phyloP scores from a whole-genome alignment of 2,888 invertebrate genomes.

The Xanthia togata region DNA sequence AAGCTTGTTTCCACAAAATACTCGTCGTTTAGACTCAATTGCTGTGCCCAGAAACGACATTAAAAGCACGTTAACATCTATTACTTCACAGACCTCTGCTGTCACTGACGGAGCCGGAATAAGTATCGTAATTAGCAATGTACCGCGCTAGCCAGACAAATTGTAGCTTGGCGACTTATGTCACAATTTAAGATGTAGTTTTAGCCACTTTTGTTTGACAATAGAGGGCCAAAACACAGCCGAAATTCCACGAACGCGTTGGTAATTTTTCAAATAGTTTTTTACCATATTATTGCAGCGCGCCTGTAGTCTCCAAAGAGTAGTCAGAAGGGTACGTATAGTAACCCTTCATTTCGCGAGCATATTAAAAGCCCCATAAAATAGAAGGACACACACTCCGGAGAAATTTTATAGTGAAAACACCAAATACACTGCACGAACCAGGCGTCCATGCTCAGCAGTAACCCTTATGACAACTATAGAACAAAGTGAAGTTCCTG shows the following conservation, averaged over 20 bases:
- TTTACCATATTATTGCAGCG: not conserved
- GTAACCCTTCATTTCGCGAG: not conserved
- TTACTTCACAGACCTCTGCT: slow-evolving; percentile 10
- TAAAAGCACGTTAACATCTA: slow-evolving; percentile 28
- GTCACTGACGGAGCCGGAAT: slow-evolving; percentile 14
- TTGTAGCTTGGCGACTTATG: slow-evolving; percentile 5
- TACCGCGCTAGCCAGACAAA: slow-evolving; percentile 6
- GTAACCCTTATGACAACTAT: not conserved
- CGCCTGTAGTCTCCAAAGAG: not conserved
- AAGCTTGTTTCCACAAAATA: not conserved
- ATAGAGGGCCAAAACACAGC: too few relatives aligned
- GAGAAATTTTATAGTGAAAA: not conserved
- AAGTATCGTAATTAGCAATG: slow-evolving; percentile 39
- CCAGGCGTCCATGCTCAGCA: not conserved
- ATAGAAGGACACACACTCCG: not conserved
- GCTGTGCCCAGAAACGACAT: slow-evolving; percentile 13
- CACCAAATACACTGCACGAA: not conserved
- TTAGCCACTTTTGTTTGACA: not conserved
- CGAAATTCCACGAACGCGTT: not conserved
- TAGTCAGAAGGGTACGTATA: not conserved
- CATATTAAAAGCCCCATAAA: not conserved
- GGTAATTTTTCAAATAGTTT: not conserved
- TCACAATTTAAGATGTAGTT: not conserved
- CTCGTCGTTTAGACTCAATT: not conserved
- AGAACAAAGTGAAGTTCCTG: not conserved